phyloP scores from a whole-genome alignment of 2,888 invertebrate species.

The Lepas anatifera region DNA sequence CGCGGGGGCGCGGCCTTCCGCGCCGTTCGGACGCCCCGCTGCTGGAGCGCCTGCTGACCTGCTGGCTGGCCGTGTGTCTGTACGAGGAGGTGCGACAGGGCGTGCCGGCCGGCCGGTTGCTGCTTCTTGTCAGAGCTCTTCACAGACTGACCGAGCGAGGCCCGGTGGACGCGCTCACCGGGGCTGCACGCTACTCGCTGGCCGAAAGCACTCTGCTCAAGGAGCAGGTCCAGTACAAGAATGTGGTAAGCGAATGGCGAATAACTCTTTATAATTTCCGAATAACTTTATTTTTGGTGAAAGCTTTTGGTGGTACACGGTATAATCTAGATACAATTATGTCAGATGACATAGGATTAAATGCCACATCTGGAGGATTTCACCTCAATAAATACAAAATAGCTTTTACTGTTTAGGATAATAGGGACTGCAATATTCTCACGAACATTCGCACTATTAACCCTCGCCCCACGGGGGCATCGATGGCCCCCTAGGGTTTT shows the following conservation, averaged over 20 bases:
- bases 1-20: slow-evolving; percentile 90
- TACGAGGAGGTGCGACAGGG: slow-evolving; percentile 70
- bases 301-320: too few species aligned
- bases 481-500: too few species aligned
- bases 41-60: slow-evolving; percentile 91
- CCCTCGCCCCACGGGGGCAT: too few species aligned
- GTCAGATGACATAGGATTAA: too few species aligned
- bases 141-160: slow-evolving; percentile 99
- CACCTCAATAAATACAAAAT: too few species aligned
- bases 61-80: slow-evolving; percentile 94
- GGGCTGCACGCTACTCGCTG: slow-evolving; percentile 94
- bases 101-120: slow-evolving; percentile 68
- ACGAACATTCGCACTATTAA: too few species aligned
- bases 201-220: slow-evolving; percentile 90
- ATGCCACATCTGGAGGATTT: too few species aligned
- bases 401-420: too few species aligned
- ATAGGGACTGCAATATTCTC: too few species aligned
- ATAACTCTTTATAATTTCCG: too few species aligned
- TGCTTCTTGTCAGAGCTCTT: slow-evolving; percentile 84
- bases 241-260: slow-evolving; percentile 44
- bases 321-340: too few species aligned
- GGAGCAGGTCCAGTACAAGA: slow-evolving; percentile 76
- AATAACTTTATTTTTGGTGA: too few species aligned
- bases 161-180: slow-evolving; percentile 90
- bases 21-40: slow-evolving; percentile 85